These are phyloP conservation scores for Eremophila alpestris DNA, from an alignment of 2,797 vertebrate species.

Conservation along the genomic window DNA sequence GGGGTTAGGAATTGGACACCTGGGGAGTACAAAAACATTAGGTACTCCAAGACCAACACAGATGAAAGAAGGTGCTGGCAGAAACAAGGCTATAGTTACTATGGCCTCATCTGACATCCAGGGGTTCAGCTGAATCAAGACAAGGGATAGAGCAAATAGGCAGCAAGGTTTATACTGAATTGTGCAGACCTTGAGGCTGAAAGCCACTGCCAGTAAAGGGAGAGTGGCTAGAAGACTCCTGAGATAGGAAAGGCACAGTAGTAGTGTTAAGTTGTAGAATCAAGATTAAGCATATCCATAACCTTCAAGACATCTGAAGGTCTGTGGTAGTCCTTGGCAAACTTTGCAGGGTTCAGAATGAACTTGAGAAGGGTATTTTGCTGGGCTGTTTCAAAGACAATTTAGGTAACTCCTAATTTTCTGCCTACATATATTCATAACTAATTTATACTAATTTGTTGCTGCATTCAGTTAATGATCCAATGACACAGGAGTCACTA, in stretches of 20 bases:
- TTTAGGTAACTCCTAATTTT: neutral
- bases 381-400: neutral
- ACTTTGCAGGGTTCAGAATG: neutral
- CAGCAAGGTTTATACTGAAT: neutral
- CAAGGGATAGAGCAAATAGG: neutral
- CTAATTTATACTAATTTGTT: neutral
- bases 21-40: neutral
- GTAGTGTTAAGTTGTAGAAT: neutral
- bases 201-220: neutral
- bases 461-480: neutral
- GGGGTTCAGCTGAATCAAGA: neutral
- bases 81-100: neutral
- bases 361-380: neutral
- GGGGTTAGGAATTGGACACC: neutral
- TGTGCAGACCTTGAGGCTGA: neutral
- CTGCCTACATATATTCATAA: neutral
- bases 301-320: neutral
- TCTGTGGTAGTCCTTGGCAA: neutral
- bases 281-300: neutral
- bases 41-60: neutral
- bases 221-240: neutral
- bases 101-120: neutral
- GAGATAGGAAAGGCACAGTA: neutral
- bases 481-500: neutral
- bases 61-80: neutral